Evolutionary conservation across 1,140 invertebrate species (phyloP).

Genomic region (Ceratitis capitata): DNA sequence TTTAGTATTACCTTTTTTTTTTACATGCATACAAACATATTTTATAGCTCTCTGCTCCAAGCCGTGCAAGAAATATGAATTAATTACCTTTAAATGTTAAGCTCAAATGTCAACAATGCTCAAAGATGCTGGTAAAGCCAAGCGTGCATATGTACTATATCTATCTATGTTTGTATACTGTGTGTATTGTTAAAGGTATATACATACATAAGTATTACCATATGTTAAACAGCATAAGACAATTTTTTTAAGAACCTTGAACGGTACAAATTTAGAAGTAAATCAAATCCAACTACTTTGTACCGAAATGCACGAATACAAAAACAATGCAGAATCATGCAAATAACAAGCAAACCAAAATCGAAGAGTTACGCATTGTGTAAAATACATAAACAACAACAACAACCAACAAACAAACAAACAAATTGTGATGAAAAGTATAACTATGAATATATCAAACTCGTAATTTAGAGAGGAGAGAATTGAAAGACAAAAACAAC

Average conservation of each 20-base stretch:
- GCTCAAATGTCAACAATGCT: constrained; percentile 35
- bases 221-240: constrained; percentile 1
- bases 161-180: not conserved
- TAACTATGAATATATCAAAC: constrained; percentile 23
- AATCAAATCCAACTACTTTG: constrained; percentile 20
- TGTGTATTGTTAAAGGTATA: not conserved
- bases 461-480: constrained; percentile 23
- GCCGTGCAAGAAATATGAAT: not conserved
- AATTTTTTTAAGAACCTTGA: not conserved
- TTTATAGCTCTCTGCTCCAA: not conserved
- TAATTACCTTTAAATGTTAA: constrained; percentile 4
- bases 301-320: not conserved
- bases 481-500: constrained; percentile 8
- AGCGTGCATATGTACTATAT: constrained; percentile 20
- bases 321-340: not conserved
- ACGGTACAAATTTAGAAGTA: constrained; percentile 8
- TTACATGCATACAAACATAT: not conserved
- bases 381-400: constrained; percentile 39
- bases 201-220: too few species aligned
- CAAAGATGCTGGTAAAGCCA: constrained; percentile 14
- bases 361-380: not conserved
- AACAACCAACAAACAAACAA: constrained; percentile 33
- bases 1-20: not conserved
- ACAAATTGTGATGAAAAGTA: constrained; percentile 45
- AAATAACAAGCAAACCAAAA: not conserved